Evolutionary conservation across 2,113 vertebrate species (phyloP).

Genomic region (Litocranius walleri): DNA sequence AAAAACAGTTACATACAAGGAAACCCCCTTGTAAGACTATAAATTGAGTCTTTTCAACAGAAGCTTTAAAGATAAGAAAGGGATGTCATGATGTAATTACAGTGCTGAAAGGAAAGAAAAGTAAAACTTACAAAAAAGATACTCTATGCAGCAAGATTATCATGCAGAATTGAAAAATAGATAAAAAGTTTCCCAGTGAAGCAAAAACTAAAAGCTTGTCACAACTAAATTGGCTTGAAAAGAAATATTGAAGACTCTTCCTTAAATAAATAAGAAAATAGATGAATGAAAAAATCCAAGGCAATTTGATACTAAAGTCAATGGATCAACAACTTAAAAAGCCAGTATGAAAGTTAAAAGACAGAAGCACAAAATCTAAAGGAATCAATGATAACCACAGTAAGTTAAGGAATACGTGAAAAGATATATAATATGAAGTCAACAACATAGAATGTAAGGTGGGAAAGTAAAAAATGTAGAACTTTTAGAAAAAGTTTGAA

Average conservation of each 20-base stretch:
- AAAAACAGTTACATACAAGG: neutral
- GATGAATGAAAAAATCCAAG: neutral
- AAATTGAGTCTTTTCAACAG: neutral
- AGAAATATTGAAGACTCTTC: neutral
- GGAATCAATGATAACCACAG: neutral
- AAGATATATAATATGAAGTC: neutral
- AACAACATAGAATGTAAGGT: neutral
- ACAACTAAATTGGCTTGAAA: neutral
- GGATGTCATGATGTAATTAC: neutral
- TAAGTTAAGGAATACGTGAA: neutral
- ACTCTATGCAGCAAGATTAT: neutral
- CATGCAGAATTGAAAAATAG: neutral
- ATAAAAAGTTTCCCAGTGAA: neutral
- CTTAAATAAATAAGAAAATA: neutral
- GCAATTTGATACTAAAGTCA: neutral
- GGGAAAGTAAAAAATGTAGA: neutral
- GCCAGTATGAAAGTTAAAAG: neutral
- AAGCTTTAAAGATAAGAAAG: neutral
- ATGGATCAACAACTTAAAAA: neutral
- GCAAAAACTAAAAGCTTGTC: neutral
- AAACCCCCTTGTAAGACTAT: neutral
- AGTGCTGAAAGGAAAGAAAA: neutral
- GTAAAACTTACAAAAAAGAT: neutral
- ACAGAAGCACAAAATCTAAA: neutral
- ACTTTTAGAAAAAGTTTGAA: neutral